Evolutionary conservation across 1,140 invertebrate genomes (phyloP).

Genomic region (Ericerus pela): DNA sequence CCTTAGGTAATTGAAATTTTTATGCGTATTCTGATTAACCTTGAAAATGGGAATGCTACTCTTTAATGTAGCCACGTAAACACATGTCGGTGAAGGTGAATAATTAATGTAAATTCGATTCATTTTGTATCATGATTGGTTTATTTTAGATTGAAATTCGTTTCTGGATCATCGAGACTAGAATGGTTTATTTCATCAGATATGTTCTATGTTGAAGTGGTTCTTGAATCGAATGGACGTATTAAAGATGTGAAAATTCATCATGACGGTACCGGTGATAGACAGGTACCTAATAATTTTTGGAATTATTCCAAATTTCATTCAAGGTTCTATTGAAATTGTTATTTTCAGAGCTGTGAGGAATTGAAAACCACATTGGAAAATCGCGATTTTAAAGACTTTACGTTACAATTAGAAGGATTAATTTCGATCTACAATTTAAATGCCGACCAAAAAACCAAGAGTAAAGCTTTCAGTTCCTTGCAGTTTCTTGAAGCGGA

Average conservation of each 20-base stretch:
- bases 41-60: not conserved
- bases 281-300: slow-evolving; percentile 32
- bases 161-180: slow-evolving; percentile 47
- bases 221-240: slow-evolving; percentile 60
- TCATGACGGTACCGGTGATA: slow-evolving; percentile 63
- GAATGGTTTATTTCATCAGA: slow-evolving; percentile 86
- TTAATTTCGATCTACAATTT: slow-evolving; percentile 83
- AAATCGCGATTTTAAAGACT: slow-evolving; percentile 77
- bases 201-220: slow-evolving; percentile 90
- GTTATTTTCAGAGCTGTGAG: slow-evolving; percentile 55
- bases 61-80: too few relatives aligned
- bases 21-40: not conserved
- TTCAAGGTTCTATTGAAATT: not conserved
- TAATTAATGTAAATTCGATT: too few relatives aligned
- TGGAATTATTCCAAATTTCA: not conserved
- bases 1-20: too few relatives aligned
- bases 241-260: slow-evolving; percentile 88
- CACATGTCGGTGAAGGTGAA: too few relatives aligned
- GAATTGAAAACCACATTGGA: slow-evolving; percentile 68
- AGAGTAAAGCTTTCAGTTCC: slow-evolving; percentile 82
- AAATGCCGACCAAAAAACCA: slow-evolving; percentile 86
- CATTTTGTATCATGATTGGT: too few relatives aligned
- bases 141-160: slow-evolving; percentile 53
- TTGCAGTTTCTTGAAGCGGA: slow-evolving; percentile 83
- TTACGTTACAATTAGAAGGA: slow-evolving; percentile 79